Conservation (phyloP, 2,797 vertebrate genomes). For the Propithecus deckenii region DNA sequence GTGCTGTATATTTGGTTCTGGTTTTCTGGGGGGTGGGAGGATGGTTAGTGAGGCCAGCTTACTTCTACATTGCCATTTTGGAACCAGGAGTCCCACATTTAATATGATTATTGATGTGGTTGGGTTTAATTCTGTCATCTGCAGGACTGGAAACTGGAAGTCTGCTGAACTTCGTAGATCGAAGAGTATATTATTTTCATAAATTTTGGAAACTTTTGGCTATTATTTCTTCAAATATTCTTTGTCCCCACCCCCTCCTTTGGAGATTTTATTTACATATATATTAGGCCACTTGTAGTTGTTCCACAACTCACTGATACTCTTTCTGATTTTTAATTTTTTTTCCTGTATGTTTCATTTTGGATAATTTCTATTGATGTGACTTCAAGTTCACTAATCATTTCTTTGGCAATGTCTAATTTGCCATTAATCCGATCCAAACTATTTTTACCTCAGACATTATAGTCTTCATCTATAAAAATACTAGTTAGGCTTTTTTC, state of each 20-base stretch:
- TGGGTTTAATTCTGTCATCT: not conserved
- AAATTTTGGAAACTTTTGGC: not conserved
- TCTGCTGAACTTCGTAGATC: not conserved
- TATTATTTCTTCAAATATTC: conserved; percentile 1
- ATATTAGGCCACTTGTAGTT: not conserved
- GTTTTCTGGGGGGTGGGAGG: not conserved
- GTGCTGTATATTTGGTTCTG: not conserved
- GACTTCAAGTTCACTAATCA: conserved; percentile 3
- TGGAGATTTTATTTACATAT: not conserved
- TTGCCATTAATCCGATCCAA: not conserved
- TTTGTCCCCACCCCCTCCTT: not conserved
- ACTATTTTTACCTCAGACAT: conserved; percentile 14
- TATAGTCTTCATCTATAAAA: not conserved
- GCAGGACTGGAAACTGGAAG: not conserved
- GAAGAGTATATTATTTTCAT: not conserved
- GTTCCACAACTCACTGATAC: not conserved
- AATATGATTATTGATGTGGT: not conserved
- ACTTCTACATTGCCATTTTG: not conserved
- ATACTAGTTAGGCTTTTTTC: not conserved
- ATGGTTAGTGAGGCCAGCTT: not conserved
- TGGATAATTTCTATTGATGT: not conserved
- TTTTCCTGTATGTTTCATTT: not conserved
- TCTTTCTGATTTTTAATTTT: not conserved
- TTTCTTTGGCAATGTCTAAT: conserved; percentile 16
- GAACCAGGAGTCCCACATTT: not conserved